phyloP scores from a whole-genome alignment of 2,888 invertebrate species.

The Uloborus plumipes region DNA sequence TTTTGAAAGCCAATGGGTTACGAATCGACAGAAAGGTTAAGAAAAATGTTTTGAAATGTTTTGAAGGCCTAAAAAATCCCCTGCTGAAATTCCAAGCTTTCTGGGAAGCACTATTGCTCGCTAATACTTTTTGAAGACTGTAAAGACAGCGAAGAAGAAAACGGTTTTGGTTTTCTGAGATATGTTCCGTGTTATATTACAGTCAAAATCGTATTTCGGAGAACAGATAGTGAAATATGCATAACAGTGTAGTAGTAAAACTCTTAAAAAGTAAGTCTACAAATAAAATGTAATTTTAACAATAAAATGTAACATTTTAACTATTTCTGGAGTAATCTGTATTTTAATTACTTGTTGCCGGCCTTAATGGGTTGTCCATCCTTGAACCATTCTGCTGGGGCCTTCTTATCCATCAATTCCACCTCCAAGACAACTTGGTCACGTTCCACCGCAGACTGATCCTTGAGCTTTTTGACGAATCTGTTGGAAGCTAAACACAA shows the following conservation, averaged over 20 bases:
- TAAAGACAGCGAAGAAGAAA: no score
- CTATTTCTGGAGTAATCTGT: not conserved
- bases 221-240: no score
- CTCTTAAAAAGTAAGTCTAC: not conserved
- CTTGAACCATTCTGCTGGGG: constrained; percentile 93
- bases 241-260: not conserved
- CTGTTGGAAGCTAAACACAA: constrained; percentile 86
- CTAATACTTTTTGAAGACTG: no score
- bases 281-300: not conserved
- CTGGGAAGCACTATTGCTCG: no score
- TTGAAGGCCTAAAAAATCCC: no score
- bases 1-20: no score
- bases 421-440: constrained; percentile 94
- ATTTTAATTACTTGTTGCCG: constrained; percentile 76
- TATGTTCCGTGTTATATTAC: no score
- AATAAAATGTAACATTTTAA: not conserved
- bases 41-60: no score
- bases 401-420: constrained; percentile 95
- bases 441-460: constrained; percentile 91
- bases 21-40: no score
- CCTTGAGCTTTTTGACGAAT: constrained; percentile 95
- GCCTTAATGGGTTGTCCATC: constrained; percentile 91
- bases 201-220: no score
- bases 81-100: no score
- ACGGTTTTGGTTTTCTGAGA: no score